These are phyloP conservation scores for Patella depressa DNA, from an alignment of 2,888 invertebrate species.

Conservation along the genomic window DNA sequence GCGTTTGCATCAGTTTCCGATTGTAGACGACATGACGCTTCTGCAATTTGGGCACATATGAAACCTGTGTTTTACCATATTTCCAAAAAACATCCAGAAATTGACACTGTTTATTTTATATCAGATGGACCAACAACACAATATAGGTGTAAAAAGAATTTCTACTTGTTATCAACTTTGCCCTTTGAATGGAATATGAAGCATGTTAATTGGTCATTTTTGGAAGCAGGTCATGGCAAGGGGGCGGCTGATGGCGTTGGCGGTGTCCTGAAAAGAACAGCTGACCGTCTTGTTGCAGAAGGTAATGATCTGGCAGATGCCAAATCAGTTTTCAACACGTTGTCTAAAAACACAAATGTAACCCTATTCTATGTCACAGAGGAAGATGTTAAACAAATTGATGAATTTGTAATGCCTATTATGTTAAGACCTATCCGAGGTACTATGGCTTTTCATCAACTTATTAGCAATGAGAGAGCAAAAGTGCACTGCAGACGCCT, in stretches of 20 bases:
- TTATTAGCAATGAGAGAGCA: too few species aligned
- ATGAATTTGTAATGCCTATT: too few species aligned
- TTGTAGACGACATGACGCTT: slow-evolving; percentile 58
- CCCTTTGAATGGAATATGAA: slow-evolving; percentile 44
- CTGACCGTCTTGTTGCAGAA: slow-evolving; percentile 42
- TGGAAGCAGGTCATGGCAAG: slow-evolving; percentile 66
- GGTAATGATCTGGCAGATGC: slow-evolving; percentile 31
- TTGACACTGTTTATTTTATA: slow-evolving; percentile 40
- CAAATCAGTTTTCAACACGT: not conserved
- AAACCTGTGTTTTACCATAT: slow-evolving; percentile 49
- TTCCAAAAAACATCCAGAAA: slow-evolving; percentile 16
- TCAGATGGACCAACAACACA: slow-evolving; percentile 69
- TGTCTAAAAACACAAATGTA: slow-evolving; percentile 16
- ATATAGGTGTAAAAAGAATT: slow-evolving; percentile 68
- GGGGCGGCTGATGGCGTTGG: slow-evolving; percentile 64
- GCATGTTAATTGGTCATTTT: slow-evolving; percentile 59
- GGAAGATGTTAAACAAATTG: too few species aligned
- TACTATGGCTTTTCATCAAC: too few species aligned
- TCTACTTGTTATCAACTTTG: slow-evolving; percentile 42
- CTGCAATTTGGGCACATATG: slow-evolving; percentile 69
- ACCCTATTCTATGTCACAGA: slow-evolving; percentile 14
- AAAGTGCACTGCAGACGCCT: too few species aligned
- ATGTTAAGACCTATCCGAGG: too few species aligned
- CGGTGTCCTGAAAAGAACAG: slow-evolving; percentile 56
- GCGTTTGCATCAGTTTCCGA: slow-evolving; percentile 59